Conservation (phyloP, 1,140 invertebrate genomes). For the Saccostrea glomerata region DNA sequence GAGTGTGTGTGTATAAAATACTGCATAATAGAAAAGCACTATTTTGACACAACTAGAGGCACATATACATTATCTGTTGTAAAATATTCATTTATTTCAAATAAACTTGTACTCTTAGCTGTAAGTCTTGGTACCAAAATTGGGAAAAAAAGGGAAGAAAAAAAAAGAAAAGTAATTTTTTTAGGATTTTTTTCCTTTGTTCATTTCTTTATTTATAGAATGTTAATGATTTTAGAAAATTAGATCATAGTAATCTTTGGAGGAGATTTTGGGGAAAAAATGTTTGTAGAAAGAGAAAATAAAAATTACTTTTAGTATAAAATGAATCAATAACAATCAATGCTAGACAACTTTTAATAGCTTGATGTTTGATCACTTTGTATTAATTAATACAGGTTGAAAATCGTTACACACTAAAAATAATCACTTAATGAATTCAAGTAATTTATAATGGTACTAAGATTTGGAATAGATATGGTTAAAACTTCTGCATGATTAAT, state of each 20-base stretch:
- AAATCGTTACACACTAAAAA: too few relatives aligned
- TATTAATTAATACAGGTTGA: too few relatives aligned
- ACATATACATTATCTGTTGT: not conserved
- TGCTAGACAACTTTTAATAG: too few relatives aligned
- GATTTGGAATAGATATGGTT: not conserved
- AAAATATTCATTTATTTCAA: not conserved
- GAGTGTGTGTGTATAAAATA: not conserved
- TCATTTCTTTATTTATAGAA: not conserved
- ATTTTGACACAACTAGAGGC: not conserved
- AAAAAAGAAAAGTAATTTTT: not conserved
- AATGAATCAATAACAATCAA: too few relatives aligned
- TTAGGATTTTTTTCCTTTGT: not conserved
- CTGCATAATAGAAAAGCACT: not conserved
- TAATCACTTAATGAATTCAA: too few relatives aligned
- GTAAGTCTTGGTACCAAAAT: not conserved
- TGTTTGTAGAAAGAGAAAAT: too few relatives aligned
- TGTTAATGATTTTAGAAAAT: not conserved
- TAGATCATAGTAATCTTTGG: too few relatives aligned
- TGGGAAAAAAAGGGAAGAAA: too few relatives aligned
- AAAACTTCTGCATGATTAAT: constrained; percentile 27
- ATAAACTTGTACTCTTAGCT: not conserved
- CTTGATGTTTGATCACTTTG: too few relatives aligned
- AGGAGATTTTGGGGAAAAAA: too few relatives aligned
- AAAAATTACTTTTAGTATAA: too few relatives aligned
- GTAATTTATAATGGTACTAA: constrained; percentile 24